These are phyloP conservation scores for Furcifer pardalis DNA, from an alignment of 2,797 vertebrate genomes.

Conservation along the genomic window DNA sequence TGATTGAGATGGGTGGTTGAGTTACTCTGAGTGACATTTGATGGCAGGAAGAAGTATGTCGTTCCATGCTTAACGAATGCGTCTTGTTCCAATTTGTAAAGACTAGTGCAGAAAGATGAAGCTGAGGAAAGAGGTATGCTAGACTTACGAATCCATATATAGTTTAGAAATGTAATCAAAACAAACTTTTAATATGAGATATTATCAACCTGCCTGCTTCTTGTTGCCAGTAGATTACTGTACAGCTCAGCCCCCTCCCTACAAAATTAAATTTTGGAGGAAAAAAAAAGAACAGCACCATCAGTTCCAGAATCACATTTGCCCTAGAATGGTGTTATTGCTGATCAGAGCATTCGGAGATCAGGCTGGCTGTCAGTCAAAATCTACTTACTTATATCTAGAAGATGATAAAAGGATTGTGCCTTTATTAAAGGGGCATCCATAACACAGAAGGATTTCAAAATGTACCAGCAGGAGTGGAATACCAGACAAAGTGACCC, in stretches of 20 bases:
- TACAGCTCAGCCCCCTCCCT: not conserved
- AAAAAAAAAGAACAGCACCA: not conserved
- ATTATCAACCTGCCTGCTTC: not conserved
- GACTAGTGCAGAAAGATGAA: constrained; percentile 55
- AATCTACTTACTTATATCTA: not conserved
- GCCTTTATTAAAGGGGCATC: not conserved
- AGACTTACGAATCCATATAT: constrained; percentile 61
- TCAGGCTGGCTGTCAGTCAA: constrained; percentile 18
- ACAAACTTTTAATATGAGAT: not conserved
- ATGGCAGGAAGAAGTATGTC: constrained; percentile 59
- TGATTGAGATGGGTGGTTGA: constrained; percentile 69
- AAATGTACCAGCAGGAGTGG: not conserved
- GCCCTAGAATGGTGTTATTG: not conserved
- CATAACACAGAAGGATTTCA: constrained; percentile 18
- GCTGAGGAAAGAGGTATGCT: constrained; percentile 49
- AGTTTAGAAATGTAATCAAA: constrained; percentile 56
- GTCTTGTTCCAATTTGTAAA: constrained; percentile 29
- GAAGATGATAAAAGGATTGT: not conserved
- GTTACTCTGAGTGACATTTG: constrained; percentile 64
- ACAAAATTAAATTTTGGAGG: not conserved
- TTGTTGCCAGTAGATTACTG: not conserved
- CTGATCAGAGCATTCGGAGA: not conserved
- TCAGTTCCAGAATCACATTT: not conserved
- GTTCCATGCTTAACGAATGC: constrained; percentile 34
- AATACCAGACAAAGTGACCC: not conserved